These are phyloP conservation scores for Cataglyphis altisquamis DNA, from an alignment of 2,888 invertebrate genomes.

Conservation along the genomic window DNA sequence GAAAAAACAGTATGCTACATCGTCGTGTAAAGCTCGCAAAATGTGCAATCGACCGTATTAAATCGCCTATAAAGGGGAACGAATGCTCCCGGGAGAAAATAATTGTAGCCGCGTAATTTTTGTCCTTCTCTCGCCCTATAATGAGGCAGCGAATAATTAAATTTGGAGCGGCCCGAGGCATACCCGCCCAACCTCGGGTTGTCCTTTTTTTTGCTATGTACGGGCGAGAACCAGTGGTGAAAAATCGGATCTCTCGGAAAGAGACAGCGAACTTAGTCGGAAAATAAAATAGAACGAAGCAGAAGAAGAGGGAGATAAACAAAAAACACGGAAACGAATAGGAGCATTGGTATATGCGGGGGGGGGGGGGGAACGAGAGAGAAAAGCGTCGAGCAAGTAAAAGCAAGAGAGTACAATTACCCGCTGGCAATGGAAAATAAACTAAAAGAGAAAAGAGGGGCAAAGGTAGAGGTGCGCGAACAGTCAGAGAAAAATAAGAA, in stretches of 20 bases:
- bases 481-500: slow-evolving; percentile 15
- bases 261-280: slow-evolving; percentile 32
- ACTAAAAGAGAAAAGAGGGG: slow-evolving; percentile 78
- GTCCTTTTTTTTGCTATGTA: neutral
- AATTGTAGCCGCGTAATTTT: slow-evolving; percentile 43
- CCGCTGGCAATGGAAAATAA: slow-evolving; percentile 84
- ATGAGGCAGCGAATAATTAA: slow-evolving; percentile 61
- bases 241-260: slow-evolving; percentile 40
- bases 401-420: slow-evolving; percentile 84
- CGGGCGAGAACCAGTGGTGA: slow-evolving; percentile 24
- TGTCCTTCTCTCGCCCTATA: slow-evolving; percentile 28
- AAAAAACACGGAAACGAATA: slow-evolving; percentile 79
- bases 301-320: slow-evolving; percentile 43
- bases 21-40: neutral
- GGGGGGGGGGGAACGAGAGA: slow-evolving; percentile 69
- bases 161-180: slow-evolving; percentile 52
- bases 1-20: neutral
- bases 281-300: slow-evolving; percentile 38
- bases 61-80: slow-evolving; percentile 39
- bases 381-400: slow-evolving; percentile 80
- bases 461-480: slow-evolving; percentile 38
- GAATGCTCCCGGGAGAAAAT: slow-evolving; percentile 50
- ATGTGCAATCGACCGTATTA: slow-evolving; percentile 28
- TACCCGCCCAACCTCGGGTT: slow-evolving; percentile 21
- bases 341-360: slow-evolving; percentile 63